A percentile compares a stretch with the other conserved stretches of the same genome.
Evolutionary conservation across 2,888 invertebrate species (phyloP).

Genomic region (Anthophora plumipes): DNA sequence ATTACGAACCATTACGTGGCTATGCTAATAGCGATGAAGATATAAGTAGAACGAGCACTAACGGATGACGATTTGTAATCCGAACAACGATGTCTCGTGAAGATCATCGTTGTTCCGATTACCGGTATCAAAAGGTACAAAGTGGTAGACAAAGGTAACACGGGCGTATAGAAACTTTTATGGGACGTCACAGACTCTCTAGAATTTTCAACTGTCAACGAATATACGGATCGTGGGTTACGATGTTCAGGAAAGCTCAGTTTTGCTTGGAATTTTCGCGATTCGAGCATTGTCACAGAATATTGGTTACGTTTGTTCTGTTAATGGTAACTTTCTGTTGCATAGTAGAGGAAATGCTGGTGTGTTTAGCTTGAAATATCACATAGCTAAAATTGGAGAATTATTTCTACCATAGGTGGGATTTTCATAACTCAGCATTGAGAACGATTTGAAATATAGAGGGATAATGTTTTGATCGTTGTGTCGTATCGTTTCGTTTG

Average conservation of each 20-base stretch:
- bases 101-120: slow-evolving; percentile 45
- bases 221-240: slow-evolving; percentile 9
- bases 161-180: slow-evolving; percentile 46
- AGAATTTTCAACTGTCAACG: slow-evolving; percentile 46
- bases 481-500: too few species aligned
- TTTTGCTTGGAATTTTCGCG: slow-evolving; percentile 42
- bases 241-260: slow-evolving; percentile 5
- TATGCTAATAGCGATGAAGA: slow-evolving; percentile 52
- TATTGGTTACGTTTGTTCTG: slow-evolving; percentile 13
- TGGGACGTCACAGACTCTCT: slow-evolving; percentile 32
- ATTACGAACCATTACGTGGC: slow-evolving; percentile 48
- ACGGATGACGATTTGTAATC: slow-evolving; percentile 40
- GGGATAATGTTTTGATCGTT: background rate
- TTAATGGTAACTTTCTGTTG: slow-evolving; percentile 20
- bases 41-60: slow-evolving; percentile 34
- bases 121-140: slow-evolving; percentile 23
- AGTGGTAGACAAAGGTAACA: slow-evolving; percentile 6
- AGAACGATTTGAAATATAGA: background rate
- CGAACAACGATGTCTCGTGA: slow-evolving; percentile 33
- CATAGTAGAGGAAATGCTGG: slow-evolving; percentile 18
- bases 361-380: background rate
- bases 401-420: background rate
- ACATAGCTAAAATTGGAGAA: slow-evolving; percentile 26
- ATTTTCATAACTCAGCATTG: background rate
- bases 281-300: slow-evolving; percentile 28